Conservation (phyloP, 2,113 vertebrate genomes). For the Pao palembangensis region DNA sequence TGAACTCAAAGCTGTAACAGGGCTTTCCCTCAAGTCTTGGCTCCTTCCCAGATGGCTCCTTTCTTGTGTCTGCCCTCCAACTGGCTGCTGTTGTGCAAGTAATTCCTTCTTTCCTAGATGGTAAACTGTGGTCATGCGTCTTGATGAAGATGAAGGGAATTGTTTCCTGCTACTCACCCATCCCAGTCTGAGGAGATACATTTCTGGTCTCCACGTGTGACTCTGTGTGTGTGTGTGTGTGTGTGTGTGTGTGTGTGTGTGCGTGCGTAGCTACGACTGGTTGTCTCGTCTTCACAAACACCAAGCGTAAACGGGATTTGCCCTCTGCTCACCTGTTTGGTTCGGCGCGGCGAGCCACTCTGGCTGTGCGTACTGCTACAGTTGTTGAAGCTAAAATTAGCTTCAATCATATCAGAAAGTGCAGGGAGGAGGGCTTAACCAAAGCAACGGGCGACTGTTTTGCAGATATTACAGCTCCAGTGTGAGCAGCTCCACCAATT, state of each 20-base stretch:
- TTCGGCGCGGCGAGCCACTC: too few relatives aligned
- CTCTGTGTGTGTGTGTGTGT: neutral
- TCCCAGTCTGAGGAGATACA: slow-evolving; percentile 5
- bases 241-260: neutral
- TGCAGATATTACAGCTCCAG: neutral
- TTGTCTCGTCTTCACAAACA: slow-evolving; percentile 22
- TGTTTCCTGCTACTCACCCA: slow-evolving; percentile 2
- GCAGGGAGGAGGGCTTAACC: neutral
- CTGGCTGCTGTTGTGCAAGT: slow-evolving; percentile 4
- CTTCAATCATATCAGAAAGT: neutral
- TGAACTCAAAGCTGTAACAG: slow-evolving; percentile 20
- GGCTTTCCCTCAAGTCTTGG: slow-evolving; percentile 21
- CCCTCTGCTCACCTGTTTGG: slow-evolving; percentile 44
- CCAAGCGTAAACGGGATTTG: slow-evolving; percentile 27
- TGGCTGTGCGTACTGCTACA: neutral
- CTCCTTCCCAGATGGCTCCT: slow-evolving; percentile 22
- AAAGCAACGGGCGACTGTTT: neutral
- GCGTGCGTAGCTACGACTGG: slow-evolving; percentile 6
- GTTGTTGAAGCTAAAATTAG: neutral
- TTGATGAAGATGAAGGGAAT: neutral
- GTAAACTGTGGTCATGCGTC: slow-evolving; percentile 18
- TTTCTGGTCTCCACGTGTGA: neutral
- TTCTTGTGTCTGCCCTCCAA: slow-evolving; percentile 13
- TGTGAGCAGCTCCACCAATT: neutral
- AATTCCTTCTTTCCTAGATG: slow-evolving; percentile 3